A percentile compares a stretch with the other conserved stretches of the same genome.
phyloP scores from a whole-genome alignment of 2,888 invertebrate species.

The Stratiomys singularior region DNA sequence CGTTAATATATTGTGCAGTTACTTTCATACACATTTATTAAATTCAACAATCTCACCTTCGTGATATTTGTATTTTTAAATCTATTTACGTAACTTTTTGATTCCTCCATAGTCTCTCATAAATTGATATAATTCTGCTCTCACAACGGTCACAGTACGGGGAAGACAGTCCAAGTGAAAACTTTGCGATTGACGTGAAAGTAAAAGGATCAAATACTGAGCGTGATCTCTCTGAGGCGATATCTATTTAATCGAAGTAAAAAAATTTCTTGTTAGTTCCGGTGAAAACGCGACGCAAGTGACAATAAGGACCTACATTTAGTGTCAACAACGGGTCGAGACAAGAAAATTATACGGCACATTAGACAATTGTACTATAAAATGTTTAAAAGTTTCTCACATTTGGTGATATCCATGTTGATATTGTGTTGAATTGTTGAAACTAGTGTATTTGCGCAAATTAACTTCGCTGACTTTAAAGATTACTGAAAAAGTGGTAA shows the following conservation, averaged over 20 bases:
- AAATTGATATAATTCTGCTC: too few relatives aligned
- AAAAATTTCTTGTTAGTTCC: too few relatives aligned
- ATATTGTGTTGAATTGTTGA: slow-evolving; percentile 45
- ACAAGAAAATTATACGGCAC: slow-evolving; percentile 63
- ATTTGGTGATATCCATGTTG: slow-evolving; percentile 53
- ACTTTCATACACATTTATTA: background rate
- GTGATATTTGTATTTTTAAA: slow-evolving; percentile 20
- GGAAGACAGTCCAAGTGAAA: background rate
- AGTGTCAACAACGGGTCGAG: slow-evolving; percentile 65
- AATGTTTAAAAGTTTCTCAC: slow-evolving; percentile 62
- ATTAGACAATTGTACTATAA: slow-evolving; percentile 65
- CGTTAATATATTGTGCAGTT: too few relatives aligned
- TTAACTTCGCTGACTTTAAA: too few relatives aligned
- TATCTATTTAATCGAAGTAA: too few relatives aligned
- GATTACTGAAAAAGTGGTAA: too few relatives aligned
- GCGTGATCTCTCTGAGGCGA: too few relatives aligned
- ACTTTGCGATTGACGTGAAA: background rate
- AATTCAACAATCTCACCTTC: background rate
- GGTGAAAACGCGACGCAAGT: too few relatives aligned
- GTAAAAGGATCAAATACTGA: too few relatives aligned
- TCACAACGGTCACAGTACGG: too few relatives aligned
- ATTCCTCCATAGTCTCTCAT: background rate
- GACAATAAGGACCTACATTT: too few relatives aligned
- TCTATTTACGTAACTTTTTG: slow-evolving; percentile 21
- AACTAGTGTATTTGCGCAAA: too few relatives aligned